Evolutionary conservation across 1,140 invertebrate species (phyloP), one percentile per base, ranked within the genome.

Genomic region (Sarcophaga peregrina): DNA sequence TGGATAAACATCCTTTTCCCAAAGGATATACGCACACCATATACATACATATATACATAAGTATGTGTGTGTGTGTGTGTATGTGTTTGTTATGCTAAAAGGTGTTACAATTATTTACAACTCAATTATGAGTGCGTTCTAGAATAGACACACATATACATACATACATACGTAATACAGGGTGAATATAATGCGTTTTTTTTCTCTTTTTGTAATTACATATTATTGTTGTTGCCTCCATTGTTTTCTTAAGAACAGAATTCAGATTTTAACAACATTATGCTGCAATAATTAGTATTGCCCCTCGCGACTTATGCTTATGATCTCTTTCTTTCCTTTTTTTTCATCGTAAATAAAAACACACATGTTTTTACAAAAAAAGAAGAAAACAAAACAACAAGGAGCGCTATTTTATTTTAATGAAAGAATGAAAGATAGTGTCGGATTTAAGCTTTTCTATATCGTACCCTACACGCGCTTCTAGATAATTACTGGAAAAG

Each of bases 71-170:
- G 86, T 85, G 85, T 37, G 1, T 37, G 25, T 37, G 25, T 86
- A 85, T 85, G 85, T 87, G 88, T 87, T 88, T 87, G 83, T 20
- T n/a, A 25, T 25, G 86, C 84, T 68, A 25, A 68, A 68, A 68
- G 62, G 62, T 68, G 62, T 68, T 68, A 68, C 62, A 68, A 68
- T 68, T 68, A 68, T 68, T 68, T 68, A 68, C 17, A 68, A 68
- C 62, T 8, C 15, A 52, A 58, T 37, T 13, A 58, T 8, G 58
- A 20, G 58, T 68, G 17, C 10, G 62, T 20, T 7, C n/a, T 58
- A 13, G 25, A 37, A 37, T 37, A 37, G 4, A 37, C 25, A 37
- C 25, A 37, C 4, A 37, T 20, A 20, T 68, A 8, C 8, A 9
- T 25, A 17, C 20, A 25, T 68, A 20, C 15, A 8, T 2, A 8